Percentiles rank a stretch among this genome's conserved stretches.
Conservation (phyloP, 2,797 vertebrate genomes). For the Prunella strophiata region DNA sequence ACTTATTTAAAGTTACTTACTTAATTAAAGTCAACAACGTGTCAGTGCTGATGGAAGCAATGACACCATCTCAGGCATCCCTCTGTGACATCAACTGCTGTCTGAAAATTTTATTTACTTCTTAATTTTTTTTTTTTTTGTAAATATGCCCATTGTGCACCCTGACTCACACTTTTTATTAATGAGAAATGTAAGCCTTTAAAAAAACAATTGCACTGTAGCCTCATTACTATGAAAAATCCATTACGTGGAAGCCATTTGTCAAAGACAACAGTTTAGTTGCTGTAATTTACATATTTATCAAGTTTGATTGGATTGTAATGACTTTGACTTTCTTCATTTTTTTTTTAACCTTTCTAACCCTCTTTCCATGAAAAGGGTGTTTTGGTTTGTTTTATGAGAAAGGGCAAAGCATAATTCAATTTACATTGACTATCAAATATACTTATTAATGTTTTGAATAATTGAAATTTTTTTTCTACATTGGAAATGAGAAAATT, state of each 20-base stretch:
- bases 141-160: slow-evolving; percentile 18
- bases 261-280: slow-evolving; percentile 85
- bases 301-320: slow-evolving; percentile 84
- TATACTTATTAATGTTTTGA: neutral
- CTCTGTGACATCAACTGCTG: slow-evolving; percentile 21
- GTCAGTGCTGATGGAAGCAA: neutral
- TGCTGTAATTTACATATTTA: slow-evolving; percentile 91
- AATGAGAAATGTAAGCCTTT: slow-evolving; percentile 63
- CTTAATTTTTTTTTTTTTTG: neutral
- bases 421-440: slow-evolving; percentile 63
- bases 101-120: neutral
- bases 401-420: slow-evolving; percentile 61
- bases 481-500: neutral
- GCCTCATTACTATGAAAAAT: slow-evolving; percentile 86
- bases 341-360: slow-evolving; percentile 70
- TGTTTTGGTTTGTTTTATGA: slow-evolving; percentile 18
- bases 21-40: neutral
- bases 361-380: slow-evolving; percentile 49
- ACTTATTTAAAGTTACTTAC: neutral
- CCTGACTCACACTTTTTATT: slow-evolving; percentile 45
- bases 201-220: slow-evolving; percentile 80
- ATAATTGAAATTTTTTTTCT: neutral
- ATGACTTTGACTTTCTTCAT: slow-evolving; percentile 74
- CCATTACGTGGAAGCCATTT: slow-evolving; percentile 86
- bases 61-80: neutral